Conservation (phyloP, 2,888 invertebrate genomes). For the Salpingus planirostris region DNA sequence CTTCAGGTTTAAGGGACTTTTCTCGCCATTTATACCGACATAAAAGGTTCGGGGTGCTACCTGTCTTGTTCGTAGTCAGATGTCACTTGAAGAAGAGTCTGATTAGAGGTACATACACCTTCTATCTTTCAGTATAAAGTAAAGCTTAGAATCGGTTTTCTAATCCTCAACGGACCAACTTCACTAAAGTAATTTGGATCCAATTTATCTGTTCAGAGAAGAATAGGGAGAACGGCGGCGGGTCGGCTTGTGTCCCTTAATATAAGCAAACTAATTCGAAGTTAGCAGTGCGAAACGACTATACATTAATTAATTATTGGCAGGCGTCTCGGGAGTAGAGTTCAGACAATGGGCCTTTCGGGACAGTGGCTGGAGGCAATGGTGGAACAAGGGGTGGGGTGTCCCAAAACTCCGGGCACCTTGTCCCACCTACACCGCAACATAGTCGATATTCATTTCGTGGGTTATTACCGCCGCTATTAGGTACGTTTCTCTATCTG, state of each 20-base stretch:
- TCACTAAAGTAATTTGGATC: slow-evolving; percentile 12
- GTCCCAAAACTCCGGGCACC: background rate
- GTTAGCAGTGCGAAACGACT: slow-evolving; percentile 21
- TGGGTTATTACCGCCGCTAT: slow-evolving; percentile 5
- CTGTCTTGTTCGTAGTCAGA: no score
- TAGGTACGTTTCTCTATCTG: slow-evolving; percentile 3
- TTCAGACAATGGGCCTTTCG: slow-evolving; percentile 11
- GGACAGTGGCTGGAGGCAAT: slow-evolving; percentile 1
- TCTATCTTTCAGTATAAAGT: no score
- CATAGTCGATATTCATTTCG: slow-evolving; percentile 9
- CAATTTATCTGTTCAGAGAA: slow-evolving; percentile 13
- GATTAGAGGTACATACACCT: no score
- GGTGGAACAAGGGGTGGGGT: slow-evolving; percentile 2
- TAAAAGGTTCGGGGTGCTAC: no score
- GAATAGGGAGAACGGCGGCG: slow-evolving; percentile 6
- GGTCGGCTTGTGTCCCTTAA: slow-evolving; percentile 20
- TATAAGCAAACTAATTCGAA: slow-evolving; percentile 22
- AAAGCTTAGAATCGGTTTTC: slow-evolving; percentile 7
- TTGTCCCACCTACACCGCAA: slow-evolving; percentile 1
- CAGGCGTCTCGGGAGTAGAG: slow-evolving; percentile 11
- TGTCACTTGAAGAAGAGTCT: no score
- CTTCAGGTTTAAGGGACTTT: no score
- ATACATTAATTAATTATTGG: slow-evolving; percentile 27
- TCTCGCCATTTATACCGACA: no score
- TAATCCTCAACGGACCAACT: slow-evolving; percentile 10